These are phyloP conservation scores for Oncopodura yosiiana DNA, from an alignment of 1,140 invertebrate species.

Conservation along the genomic window DNA sequence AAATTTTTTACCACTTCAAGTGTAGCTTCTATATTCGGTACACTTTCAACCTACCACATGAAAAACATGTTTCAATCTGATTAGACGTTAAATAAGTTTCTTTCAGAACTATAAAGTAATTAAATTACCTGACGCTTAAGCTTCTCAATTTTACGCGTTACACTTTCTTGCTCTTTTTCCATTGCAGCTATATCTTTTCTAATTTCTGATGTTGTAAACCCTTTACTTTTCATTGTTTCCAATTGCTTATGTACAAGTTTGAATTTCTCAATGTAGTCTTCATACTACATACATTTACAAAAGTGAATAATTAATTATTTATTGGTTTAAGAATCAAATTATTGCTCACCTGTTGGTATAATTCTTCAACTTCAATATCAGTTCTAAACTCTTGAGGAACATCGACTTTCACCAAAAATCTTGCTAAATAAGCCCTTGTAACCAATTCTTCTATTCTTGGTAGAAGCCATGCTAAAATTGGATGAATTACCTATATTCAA, in stretches of 20 bases:
- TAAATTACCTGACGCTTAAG: slow-evolving; percentile 51
- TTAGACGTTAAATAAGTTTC: background rate
- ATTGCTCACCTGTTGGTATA: slow-evolving; percentile 54
- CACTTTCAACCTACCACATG: slow-evolving; percentile 43
- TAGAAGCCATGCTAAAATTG: slow-evolving; percentile 69
- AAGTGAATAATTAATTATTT: background rate
- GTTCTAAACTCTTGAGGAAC: slow-evolving; percentile 67
- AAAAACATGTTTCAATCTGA: background rate
- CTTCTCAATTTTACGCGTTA: slow-evolving; percentile 58
- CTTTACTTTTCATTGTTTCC: slow-evolving; percentile 53
- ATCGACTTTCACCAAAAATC: slow-evolving; percentile 63
- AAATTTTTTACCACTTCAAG: slow-evolving; percentile 58
- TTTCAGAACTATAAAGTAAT: background rate
- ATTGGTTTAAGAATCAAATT: background rate
- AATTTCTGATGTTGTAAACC: slow-evolving; percentile 51
- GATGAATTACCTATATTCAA: slow-evolving; percentile 56
- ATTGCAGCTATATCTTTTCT: slow-evolving; percentile 69
- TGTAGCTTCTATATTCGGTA: slow-evolving; percentile 46
- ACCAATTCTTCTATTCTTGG: slow-evolving; percentile 58
- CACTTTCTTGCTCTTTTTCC: slow-evolving; percentile 73
- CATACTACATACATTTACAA: slow-evolving; percentile 48
- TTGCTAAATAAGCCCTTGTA: slow-evolving; percentile 70
- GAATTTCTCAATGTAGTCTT: slow-evolving; percentile 68
- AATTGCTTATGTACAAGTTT: slow-evolving; percentile 67
- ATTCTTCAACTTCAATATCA: slow-evolving; percentile 61